Conservation (phyloP, 2,888 invertebrate species). For the Monochamus alternatus region DNA sequence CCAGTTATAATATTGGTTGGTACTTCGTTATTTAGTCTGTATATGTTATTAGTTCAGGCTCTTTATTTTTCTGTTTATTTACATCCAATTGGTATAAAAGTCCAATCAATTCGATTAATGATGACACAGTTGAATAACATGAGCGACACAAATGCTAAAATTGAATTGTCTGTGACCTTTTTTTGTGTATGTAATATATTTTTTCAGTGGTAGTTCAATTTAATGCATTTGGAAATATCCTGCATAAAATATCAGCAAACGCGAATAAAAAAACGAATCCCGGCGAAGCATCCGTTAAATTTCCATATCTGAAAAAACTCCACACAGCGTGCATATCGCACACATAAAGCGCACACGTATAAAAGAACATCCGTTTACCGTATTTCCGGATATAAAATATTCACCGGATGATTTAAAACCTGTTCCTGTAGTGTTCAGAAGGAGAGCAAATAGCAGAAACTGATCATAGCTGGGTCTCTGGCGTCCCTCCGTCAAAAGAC, state of each 20-base stretch:
- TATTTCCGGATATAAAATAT: slow-evolving; percentile 24
- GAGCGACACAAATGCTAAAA: too few relatives aligned
- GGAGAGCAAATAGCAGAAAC: slow-evolving; percentile 31
- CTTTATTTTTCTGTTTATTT: too few relatives aligned
- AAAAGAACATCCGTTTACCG: slow-evolving; percentile 27
- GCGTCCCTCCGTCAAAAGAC: slow-evolving; percentile 25
- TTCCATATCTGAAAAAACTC: slow-evolving; percentile 5
- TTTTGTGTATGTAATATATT: too few relatives aligned
- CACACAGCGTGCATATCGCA: slow-evolving; percentile 3
- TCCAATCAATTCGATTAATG: too few relatives aligned
- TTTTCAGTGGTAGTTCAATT: not conserved
- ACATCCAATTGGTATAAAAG: too few relatives aligned
- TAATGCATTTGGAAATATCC: not conserved
- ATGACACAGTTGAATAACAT: too few relatives aligned
- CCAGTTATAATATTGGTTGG: too few relatives aligned
- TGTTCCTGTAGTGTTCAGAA: slow-evolving; percentile 15
- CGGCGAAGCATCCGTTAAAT: not conserved
- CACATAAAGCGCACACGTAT: slow-evolving; percentile 14
- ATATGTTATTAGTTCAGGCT: too few relatives aligned
- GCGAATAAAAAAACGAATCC: not conserved
- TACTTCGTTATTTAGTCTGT: too few relatives aligned
- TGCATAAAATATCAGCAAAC: not conserved
- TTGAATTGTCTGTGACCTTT: too few relatives aligned
- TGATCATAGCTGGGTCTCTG: slow-evolving; percentile 26
- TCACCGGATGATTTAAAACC: slow-evolving; percentile 29